Evolutionary conservation across 2,113 vertebrate species (phyloP).

Genomic region (Hippolais icterina): DNA sequence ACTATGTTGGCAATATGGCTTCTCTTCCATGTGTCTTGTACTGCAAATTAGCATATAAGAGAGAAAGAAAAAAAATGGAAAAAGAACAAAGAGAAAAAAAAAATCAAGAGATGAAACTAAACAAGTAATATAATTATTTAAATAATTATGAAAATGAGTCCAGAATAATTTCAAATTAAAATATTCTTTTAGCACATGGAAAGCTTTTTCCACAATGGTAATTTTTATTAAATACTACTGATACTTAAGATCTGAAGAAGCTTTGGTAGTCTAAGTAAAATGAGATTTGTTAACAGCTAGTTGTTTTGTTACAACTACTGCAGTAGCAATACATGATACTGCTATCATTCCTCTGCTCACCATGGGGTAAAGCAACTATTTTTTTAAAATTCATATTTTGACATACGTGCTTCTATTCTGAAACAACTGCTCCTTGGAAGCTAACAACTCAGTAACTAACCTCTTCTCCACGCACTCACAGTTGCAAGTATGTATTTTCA

Average conservation of each 20-base stretch:
- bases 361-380: background rate
- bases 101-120: background rate
- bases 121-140: background rate
- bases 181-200: background rate
- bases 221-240: background rate
- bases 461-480: background rate
- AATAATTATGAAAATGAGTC: background rate
- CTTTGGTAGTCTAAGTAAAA: background rate
- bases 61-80: background rate
- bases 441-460: background rate
- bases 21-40: background rate
- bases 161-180: background rate
- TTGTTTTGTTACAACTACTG: background rate
- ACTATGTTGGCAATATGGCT: background rate
- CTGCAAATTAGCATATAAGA: background rate
- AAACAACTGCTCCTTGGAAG: background rate
- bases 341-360: background rate
- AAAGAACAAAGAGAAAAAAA: background rate
- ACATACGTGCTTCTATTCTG: background rate
- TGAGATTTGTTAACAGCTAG: background rate
- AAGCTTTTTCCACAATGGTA: background rate
- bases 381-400: background rate
- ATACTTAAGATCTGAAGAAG: background rate
- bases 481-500: background rate
- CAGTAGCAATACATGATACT: background rate